These are phyloP conservation scores for Allenopithecus nigroviridis DNA, from an alignment of 2,797 vertebrate genomes.

Conservation along the genomic window DNA sequence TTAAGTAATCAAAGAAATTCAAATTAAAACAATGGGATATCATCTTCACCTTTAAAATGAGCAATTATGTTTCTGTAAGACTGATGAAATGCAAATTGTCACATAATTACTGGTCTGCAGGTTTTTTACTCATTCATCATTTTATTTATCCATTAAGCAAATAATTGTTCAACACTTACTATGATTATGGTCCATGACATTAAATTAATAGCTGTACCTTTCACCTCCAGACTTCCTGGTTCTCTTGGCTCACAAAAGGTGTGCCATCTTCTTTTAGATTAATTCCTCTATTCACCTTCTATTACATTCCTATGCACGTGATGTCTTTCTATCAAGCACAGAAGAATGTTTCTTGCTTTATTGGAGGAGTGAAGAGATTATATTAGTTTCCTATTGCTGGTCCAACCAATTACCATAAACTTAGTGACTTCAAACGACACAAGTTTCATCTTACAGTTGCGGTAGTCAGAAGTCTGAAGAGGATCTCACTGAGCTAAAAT, in stretches of 20 bases:
- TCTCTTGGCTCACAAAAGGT: neutral
- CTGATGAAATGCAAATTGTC: conserved; percentile 17
- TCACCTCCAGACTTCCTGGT: neutral
- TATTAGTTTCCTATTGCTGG: neutral
- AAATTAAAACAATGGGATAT: conserved; percentile 36
- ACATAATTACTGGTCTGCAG: neutral
- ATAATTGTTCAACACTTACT: neutral
- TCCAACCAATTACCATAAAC: neutral
- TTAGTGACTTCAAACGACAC: neutral
- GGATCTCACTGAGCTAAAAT: neutral
- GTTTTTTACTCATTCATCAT: neutral
- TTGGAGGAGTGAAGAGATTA: neutral
- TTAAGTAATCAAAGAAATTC: conserved; percentile 39
- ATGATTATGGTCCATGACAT: neutral
- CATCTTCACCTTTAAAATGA: conserved; percentile 34
- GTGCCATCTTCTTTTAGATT: neutral
- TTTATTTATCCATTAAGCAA: conserved; percentile 30
- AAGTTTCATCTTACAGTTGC: neutral
- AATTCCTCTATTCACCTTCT: neutral
- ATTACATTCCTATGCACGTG: neutral
- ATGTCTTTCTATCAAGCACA: neutral
- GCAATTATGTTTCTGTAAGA: neutral
- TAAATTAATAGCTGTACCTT: neutral
- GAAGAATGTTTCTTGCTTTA: neutral
- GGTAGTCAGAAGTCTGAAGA: neutral